A percentile compares a stretch with the other conserved stretches of the same genome.
These are phyloP conservation scores for Anarhynchus alexandrinus DNA, from an alignment of 2,113 vertebrate species.

Conservation along the genomic window DNA sequence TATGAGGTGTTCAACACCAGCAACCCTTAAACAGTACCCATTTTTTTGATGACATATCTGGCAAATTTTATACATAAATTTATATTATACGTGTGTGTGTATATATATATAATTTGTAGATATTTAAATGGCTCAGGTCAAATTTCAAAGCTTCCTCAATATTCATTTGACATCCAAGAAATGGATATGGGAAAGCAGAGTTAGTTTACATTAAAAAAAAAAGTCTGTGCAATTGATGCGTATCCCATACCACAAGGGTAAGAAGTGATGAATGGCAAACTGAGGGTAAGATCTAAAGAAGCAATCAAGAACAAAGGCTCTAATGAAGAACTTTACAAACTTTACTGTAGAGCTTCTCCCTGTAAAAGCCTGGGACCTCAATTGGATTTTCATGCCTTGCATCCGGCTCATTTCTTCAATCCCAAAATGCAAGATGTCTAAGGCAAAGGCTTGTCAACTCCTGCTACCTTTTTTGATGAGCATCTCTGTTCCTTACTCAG, in stretches of 20 bases:
- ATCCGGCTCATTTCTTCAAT: neutral
- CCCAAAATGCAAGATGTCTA: neutral
- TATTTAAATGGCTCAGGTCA: neutral
- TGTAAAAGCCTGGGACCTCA: neutral
- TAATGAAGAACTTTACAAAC: neutral
- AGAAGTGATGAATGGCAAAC: neutral
- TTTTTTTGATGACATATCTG: neutral
- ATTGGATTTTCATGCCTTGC: neutral
- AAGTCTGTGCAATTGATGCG: fast-evolving
- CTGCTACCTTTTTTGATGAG: neutral
- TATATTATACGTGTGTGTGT: neutral
- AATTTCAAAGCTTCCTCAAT: neutral
- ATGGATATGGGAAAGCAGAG: neutral
- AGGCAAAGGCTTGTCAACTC: neutral
- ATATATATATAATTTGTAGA: neutral
- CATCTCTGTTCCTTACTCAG: neutral
- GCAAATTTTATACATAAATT: neutral
- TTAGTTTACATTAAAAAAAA: neutral
- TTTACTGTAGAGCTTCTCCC: neutral
- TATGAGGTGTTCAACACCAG: neutral
- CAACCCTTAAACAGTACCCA: neutral
- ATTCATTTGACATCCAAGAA: neutral
- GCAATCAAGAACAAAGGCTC: neutral
- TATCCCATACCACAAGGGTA: neutral
- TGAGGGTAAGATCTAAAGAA: neutral